Conservation (phyloP, 37 sponge, comb jelly and placozoan species). For the Spongia lamella region DNA sequence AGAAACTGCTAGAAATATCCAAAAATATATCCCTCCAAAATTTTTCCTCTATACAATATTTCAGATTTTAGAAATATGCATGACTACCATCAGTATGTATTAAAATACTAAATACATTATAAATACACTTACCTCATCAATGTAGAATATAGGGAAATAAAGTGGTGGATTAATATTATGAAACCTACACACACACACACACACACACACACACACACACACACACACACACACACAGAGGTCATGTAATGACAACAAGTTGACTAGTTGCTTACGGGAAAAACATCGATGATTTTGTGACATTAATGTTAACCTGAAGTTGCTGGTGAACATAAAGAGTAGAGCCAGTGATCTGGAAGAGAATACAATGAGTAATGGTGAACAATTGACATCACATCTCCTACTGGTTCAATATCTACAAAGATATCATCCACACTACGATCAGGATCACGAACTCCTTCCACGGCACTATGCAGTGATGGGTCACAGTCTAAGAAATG, state of each 20-base stretch:
- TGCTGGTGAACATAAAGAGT: not conserved
- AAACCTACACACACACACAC: not conserved
- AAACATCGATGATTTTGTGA: no score
- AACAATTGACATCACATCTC: not conserved
- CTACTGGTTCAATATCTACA: constrained; percentile 68
- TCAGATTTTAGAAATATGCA: no score
- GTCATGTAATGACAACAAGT: not conserved
- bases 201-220: not conserved
- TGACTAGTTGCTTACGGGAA: not conserved
- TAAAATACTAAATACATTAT: no score
- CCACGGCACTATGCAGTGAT: constrained; percentile 22
- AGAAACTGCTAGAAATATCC: no score
- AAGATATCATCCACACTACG: constrained; percentile 42
- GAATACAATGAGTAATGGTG: no score
- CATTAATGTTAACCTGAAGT: not conserved
- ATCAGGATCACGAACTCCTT: constrained; percentile 43
- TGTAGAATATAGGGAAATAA: no score
- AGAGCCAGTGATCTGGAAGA: not conserved
- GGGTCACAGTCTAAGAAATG: constrained; percentile 84
- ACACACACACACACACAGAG: not conserved
- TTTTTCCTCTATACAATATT: no score
- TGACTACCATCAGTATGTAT: no score
- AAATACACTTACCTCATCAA: no score
- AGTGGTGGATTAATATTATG: no score
- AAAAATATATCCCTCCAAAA: no score